Conservation (phyloP, 2,797 vertebrate species). For the Channa striata region DNA sequence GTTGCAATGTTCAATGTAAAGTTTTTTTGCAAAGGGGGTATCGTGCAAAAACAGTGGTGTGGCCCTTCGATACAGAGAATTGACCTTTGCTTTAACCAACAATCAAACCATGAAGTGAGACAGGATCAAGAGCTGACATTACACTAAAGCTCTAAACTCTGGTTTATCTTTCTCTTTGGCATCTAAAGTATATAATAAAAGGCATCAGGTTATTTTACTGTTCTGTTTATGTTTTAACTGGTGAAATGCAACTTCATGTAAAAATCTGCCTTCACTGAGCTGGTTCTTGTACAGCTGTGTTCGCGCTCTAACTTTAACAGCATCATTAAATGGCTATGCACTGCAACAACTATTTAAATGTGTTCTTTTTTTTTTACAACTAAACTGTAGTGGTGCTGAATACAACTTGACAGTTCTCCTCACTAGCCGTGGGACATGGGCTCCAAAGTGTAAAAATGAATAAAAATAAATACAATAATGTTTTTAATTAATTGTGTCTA, state of each 20-base stretch:
- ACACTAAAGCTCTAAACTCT: neutral
- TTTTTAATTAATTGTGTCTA: too few species aligned
- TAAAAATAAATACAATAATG: too few species aligned
- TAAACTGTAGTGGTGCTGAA: too few species aligned
- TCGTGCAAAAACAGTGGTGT: neutral
- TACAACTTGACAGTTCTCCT: too few species aligned
- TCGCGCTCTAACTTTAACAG: slow-evolving; percentile 34
- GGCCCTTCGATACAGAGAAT: neutral
- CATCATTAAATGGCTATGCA: slow-evolving; percentile 70
- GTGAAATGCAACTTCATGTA: slow-evolving; percentile 4
- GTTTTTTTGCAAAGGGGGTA: neutral
- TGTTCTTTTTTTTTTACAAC: slow-evolving; percentile 4
- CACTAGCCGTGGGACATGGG: too few species aligned
- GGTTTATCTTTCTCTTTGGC: neutral
- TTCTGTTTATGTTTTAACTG: slow-evolving; percentile 2
- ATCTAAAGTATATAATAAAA: neutral
- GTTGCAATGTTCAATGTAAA: neutral
- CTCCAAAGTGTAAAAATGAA: too few species aligned
- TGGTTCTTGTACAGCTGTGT: slow-evolving; percentile 53
- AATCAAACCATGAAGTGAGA: neutral
- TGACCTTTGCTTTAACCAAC: neutral
- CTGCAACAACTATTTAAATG: slow-evolving; percentile 20
- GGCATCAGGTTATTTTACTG: neutral
- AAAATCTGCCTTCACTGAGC: slow-evolving; percentile 32
- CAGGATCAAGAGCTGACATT: neutral